A percentile compares a stretch with the other conserved stretches of the same genome.
Evolutionary conservation across 2,888 invertebrate genomes (phyloP).

Genomic region (Allophyes oxyacanthae): DNA sequence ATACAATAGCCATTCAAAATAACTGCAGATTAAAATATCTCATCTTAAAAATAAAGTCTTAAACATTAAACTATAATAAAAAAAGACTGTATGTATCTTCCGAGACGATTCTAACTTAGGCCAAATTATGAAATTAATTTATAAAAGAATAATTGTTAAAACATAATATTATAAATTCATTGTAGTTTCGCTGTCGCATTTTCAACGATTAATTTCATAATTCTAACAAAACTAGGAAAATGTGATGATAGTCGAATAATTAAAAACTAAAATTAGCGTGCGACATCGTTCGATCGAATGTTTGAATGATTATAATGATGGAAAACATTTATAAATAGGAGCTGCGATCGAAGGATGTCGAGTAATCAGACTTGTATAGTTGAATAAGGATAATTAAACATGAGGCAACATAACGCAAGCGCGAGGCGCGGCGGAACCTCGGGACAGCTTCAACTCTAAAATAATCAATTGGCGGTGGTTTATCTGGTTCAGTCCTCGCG

Average conservation of each 20-base stretch:
- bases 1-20: slow-evolving; percentile 89
- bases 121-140: slow-evolving; percentile 75
- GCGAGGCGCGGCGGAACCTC: slow-evolving; percentile 58
- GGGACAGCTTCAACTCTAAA: slow-evolving; percentile 80
- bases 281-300: slow-evolving; percentile 71
- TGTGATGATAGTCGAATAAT: slow-evolving; percentile 73
- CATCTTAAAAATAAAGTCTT: slow-evolving; percentile 88
- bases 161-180: slow-evolving; percentile 76
- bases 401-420: slow-evolving; percentile 77
- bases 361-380: slow-evolving; percentile 72
- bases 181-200: slow-evolving; percentile 82
- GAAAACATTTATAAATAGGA: slow-evolving; percentile 54
- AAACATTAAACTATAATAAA: slow-evolving; percentile 86
- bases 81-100: slow-evolving; percentile 76
- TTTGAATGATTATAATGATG: slow-evolving; percentile 46
- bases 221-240: slow-evolving; percentile 65
- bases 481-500: slow-evolving; percentile 82
- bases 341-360: slow-evolving; percentile 72
- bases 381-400: slow-evolving; percentile 68
- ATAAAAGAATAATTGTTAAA: slow-evolving; percentile 63
- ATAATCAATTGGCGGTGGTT: slow-evolving; percentile 89
- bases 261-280: slow-evolving; percentile 74
- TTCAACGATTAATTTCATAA: slow-evolving; percentile 53
- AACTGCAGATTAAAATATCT: slow-evolving; percentile 89
- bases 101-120: slow-evolving; percentile 83